Evolutionary conservation across 2,888 invertebrate species (phyloP).

Genomic region (Platycheirus rosarum): DNA sequence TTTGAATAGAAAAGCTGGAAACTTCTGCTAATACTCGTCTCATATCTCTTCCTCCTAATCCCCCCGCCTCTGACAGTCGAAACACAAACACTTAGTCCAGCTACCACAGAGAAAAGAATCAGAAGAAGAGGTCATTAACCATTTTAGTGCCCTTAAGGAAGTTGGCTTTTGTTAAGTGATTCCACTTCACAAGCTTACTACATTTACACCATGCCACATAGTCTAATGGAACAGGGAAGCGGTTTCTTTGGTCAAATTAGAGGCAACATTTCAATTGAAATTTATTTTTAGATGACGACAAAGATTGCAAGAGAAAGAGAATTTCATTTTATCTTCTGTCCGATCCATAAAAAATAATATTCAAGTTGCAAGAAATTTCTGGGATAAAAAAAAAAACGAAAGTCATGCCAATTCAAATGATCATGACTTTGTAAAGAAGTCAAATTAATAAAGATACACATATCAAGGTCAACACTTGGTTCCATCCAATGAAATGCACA

Average conservation of each 20-base stretch:
- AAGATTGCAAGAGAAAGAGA: not conserved
- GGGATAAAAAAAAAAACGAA: conserved; percentile 50
- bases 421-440: conserved; percentile 46
- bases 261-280: conserved; percentile 61
- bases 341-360: conserved; percentile 43
- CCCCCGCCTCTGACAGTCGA: conserved; percentile 8
- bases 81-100: conserved; percentile 1
- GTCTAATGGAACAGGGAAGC: conserved; percentile 12
- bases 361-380: conserved; percentile 23
- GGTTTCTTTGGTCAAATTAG: conserved; percentile 28
- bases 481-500: conserved; percentile 7
- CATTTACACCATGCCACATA: not conserved
- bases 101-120: not conserved
- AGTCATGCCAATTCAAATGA: conserved; percentile 53
- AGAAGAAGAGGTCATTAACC: conserved; percentile 64
- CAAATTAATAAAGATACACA: conserved; percentile 21
- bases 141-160: conserved; percentile 68
- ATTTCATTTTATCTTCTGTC: conserved; percentile 6
- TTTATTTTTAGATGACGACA: conserved; percentile 13
- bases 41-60: not conserved
- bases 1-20: not conserved
- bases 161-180: conserved; percentile 60
- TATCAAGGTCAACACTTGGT: conserved; percentile 57
- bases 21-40: not conserved
- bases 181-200: conserved; percentile 53